Conservation (phyloP, 2,797 vertebrate species). For the Denticeps clupeoides region DNA sequence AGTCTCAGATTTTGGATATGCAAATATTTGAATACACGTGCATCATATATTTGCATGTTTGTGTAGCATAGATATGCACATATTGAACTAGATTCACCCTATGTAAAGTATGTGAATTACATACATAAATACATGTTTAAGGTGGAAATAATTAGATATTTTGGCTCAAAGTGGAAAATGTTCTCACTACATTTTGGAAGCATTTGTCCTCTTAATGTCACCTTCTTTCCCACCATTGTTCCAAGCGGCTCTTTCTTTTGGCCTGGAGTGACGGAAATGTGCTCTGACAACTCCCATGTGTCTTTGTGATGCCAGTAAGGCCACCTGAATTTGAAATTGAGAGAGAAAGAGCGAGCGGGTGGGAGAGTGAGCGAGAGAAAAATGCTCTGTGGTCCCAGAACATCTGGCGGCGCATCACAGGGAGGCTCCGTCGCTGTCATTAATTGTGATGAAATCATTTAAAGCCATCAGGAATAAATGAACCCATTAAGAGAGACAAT, state of each 20-base stretch:
- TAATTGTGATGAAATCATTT: constrained; percentile 99
- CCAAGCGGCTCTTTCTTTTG: not conserved
- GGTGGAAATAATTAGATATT: too few species aligned
- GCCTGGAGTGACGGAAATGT: not conserved
- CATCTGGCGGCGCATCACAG: constrained; percentile 85
- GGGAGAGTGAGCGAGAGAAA: constrained; percentile 59
- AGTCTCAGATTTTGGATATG: too few species aligned
- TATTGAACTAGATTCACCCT: too few species aligned
- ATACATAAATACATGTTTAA: too few species aligned
- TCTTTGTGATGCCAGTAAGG: constrained; percentile 12
- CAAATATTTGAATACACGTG: too few species aligned
- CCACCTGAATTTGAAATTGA: constrained; percentile 22
- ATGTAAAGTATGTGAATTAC: too few species aligned
- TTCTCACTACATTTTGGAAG: too few species aligned
- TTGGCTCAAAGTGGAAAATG: too few species aligned
- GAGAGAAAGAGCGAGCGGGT: constrained; percentile 40
- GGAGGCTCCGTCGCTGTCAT: constrained; percentile 86
- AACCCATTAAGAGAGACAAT: constrained; percentile 93
- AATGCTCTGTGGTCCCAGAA: constrained; percentile 73
- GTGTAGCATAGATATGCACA: too few species aligned
- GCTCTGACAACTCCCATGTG: constrained; percentile 14
- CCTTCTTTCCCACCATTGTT: constrained; percentile 47
- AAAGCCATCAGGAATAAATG: constrained; percentile 96
- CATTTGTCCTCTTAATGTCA: constrained; percentile 37
- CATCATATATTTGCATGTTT: too few species aligned